Percentiles rank a stretch among this genome's conserved stretches.
Evolutionary conservation across 2,797 vertebrate genomes (phyloP).

Genomic region (Limosa lapponica): DNA sequence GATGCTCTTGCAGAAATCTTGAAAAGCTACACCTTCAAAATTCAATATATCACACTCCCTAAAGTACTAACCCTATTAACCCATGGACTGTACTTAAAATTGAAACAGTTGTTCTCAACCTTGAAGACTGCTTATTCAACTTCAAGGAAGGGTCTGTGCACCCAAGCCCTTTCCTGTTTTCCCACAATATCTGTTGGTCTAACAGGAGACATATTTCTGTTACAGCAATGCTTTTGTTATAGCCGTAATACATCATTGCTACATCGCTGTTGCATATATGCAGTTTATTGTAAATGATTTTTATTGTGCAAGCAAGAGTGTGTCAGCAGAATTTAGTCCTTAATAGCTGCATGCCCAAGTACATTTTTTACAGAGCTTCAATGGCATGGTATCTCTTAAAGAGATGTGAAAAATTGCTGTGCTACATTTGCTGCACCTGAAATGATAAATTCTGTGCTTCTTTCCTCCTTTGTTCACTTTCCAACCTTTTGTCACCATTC

Average conservation of each 20-base stretch:
- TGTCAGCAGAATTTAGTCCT: background rate
- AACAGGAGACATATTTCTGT: background rate
- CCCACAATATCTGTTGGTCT: background rate
- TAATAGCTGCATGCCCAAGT: background rate
- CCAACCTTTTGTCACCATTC: background rate
- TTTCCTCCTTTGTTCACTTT: background rate
- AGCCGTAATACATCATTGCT: background rate
- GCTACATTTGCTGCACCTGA: background rate
- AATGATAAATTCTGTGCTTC: background rate
- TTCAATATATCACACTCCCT: background rate
- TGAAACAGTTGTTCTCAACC: background rate
- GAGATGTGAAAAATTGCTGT: background rate
- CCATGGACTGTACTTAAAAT: background rate
- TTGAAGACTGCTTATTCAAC: background rate
- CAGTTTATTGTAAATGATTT: background rate
- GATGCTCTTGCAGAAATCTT: background rate
- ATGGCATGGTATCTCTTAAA: background rate
- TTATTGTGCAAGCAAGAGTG: background rate
- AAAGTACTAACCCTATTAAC: background rate
- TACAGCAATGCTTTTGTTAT: background rate
- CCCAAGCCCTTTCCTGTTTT: background rate
- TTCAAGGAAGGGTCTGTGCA: background rate
- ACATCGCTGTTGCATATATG: background rate
- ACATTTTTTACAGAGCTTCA: background rate
- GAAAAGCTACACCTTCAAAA: background rate